Base-by-base conservation (phyloP, 2,797 vertebrate genomes). In the Acipenser oxyrinchus region DNA sequence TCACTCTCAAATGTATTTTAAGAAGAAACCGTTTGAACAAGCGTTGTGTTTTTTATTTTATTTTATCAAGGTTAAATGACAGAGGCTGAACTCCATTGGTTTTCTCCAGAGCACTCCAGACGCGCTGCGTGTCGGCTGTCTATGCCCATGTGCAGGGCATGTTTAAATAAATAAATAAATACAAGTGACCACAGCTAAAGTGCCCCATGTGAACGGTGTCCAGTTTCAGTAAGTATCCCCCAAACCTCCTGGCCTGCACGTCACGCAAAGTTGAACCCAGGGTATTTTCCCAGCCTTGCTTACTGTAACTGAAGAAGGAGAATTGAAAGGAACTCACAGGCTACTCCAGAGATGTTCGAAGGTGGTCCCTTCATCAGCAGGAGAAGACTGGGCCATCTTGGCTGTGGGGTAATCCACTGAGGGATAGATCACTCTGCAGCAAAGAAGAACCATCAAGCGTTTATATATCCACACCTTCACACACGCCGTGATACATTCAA, bases 261-360 rank as follows among this genome's bases (percentile, higher is more conserved):
- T 57, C 48, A n/a, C 8, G 48, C 57, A 9, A 6, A 8, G 49
- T 12, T 5, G 49, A 58, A 13, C 55, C 15, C 2, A 49, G 15
- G 58, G 57, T 68, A 8, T 49, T 13, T 58, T 7, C 10, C n/a
- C 55, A 58, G 55, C n/a, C 6, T 7, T 53, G 9, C 60, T 63
- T 37, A 37, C 37, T 37, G 37, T 1, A 50, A 6, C 23, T 51
- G 23, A 10, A 6, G 10, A 11, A 57, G n/a, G 51, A 65, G 48
- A 57, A 23, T 11, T 48, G 6, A 13, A 51, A 48, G 64, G 68
- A 66, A 95, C 96, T 97, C 77, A 99, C 96, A 99, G 82, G 0
- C 93, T 93, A 78, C 90, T 95, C 96, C 96, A 99, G 74, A 99
- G 93, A 75, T 98, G 91, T 76, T 97, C 94, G 0, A 98, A 98